A percentile compares a stretch with the other conserved stretches of the same genome.
phyloP scores from a whole-genome alignment of 2,113 vertebrate species.

The Pterocles orientalis region DNA sequence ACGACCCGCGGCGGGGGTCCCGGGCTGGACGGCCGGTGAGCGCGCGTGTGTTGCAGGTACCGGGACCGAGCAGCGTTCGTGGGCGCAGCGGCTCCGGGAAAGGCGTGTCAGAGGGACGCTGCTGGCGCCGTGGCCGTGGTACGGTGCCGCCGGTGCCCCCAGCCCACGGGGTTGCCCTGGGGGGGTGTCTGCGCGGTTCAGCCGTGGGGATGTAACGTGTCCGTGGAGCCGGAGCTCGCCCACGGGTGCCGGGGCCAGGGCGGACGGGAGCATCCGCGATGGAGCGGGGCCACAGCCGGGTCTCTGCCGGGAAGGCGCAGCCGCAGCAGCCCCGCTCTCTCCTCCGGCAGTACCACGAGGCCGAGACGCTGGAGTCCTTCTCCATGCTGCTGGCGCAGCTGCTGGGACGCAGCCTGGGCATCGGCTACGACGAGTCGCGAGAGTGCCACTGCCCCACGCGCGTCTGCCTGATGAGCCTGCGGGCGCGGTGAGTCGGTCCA shows the following conservation, averaged over 20 bases:
- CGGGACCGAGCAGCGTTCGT: conserved; percentile 13
- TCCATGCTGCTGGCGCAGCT: conserved; percentile 59
- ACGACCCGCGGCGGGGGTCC: fast-evolving
- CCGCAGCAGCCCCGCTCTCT: neutral
- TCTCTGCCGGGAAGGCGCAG: neutral
- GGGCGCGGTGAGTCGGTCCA: conserved; percentile 68
- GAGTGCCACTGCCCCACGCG: conserved; percentile 24
- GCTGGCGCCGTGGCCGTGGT: conserved; percentile 52
- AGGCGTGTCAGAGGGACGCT: conserved; percentile 6
- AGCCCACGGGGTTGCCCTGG: neutral
- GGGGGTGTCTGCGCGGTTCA: no score
- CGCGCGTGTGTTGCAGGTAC: conserved; percentile 32
- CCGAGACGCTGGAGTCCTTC: conserved; percentile 42
- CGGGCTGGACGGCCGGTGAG: neutral
- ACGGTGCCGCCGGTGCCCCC: neutral
- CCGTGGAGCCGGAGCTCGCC: fast-evolving
- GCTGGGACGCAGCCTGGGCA: conserved; percentile 63
- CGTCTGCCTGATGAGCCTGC: conserved; percentile 54
- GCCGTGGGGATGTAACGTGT: no score
- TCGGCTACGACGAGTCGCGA: conserved; percentile 24
- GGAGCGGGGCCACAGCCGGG: no score
- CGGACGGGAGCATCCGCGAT: neutral
- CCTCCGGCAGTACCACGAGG: conserved; percentile 42
- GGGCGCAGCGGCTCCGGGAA: conserved; percentile 32
- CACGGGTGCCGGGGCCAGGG: neutral